Percentiles rank a stretch among this genome's conserved stretches.
Conservation (phyloP, 2,113 vertebrate genomes). For the Thomomys bottae region DNA sequence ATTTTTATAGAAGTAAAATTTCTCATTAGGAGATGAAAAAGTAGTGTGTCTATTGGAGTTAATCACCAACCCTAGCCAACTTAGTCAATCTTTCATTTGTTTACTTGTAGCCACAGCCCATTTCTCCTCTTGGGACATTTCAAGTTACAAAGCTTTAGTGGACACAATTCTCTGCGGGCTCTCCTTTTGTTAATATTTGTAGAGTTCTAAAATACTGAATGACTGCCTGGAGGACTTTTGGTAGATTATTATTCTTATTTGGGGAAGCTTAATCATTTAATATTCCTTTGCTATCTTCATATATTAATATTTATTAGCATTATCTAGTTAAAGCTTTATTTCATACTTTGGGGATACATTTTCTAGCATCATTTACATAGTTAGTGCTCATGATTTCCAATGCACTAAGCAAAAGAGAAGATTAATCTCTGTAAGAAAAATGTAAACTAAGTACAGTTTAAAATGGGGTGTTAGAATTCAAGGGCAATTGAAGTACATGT, state of each 20-base stretch:
- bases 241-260: slow-evolving; percentile 75
- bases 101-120: not conserved
- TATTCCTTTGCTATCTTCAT: slow-evolving; percentile 69
- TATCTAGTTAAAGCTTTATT: slow-evolving; percentile 80
- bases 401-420: slow-evolving; percentile 73
- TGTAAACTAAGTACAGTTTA: slow-evolving; percentile 70
- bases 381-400: slow-evolving; percentile 74
- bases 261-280: slow-evolving; percentile 74
- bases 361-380: slow-evolving; percentile 78
- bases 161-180: slow-evolving; percentile 16
- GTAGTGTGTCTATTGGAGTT: not conserved
- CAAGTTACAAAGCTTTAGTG: slow-evolving; percentile 36
- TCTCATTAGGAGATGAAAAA: not conserved
- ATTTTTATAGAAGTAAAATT: not conserved
- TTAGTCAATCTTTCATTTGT: not conserved
- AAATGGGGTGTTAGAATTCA: slow-evolving; percentile 63
- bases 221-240: slow-evolving; percentile 59
- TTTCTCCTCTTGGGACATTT: not conserved
- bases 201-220: slow-evolving; percentile 60
- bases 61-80: slow-evolving; percentile 12
- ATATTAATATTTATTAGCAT: slow-evolving; percentile 82
- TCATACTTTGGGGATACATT: slow-evolving; percentile 78
- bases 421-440: slow-evolving; percentile 79
- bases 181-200: slow-evolving; percentile 73
- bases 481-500: slow-evolving; percentile 64